Evolutionary conservation across 2,797 vertebrate genomes (phyloP).

Genomic region (Salmo trutta): DNA sequence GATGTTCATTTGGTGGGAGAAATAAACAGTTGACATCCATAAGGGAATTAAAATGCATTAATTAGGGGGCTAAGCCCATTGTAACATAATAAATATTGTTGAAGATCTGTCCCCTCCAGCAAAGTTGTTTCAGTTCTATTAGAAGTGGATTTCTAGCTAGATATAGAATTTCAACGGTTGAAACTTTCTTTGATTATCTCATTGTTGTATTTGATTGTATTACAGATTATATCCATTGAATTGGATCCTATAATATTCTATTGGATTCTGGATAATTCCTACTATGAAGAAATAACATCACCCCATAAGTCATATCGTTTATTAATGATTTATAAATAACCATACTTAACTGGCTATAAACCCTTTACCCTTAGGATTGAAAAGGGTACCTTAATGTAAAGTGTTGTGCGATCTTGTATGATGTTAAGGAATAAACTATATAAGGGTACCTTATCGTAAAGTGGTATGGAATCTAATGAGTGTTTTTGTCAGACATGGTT

Average conservation of each 20-base stretch:
- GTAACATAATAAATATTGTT: conserved; percentile 78
- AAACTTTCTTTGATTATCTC: neutral
- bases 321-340: neutral
- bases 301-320: neutral
- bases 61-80: conserved; percentile 73
- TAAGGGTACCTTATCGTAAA: neutral
- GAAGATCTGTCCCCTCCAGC: conserved; percentile 71
- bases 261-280: neutral
- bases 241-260: neutral
- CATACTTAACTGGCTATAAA: neutral
- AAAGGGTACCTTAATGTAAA: neutral
- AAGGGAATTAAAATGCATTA: conserved; percentile 79
- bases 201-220: neutral
- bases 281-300: neutral
- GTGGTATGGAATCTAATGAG: neutral
- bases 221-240: neutral
- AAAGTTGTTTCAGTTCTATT: conserved; percentile 63
- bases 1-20: conserved; percentile 77
- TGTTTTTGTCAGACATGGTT: conserved; percentile 19
- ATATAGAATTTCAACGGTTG: conserved; percentile 13
- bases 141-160: conserved; percentile 50
- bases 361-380: neutral
- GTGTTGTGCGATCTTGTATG: neutral
- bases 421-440: neutral
- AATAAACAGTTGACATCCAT: conserved; percentile 76